Conservation (phyloP, 64 coral and sea anemone genomes). For the Dendronephthya gigantea region DNA sequence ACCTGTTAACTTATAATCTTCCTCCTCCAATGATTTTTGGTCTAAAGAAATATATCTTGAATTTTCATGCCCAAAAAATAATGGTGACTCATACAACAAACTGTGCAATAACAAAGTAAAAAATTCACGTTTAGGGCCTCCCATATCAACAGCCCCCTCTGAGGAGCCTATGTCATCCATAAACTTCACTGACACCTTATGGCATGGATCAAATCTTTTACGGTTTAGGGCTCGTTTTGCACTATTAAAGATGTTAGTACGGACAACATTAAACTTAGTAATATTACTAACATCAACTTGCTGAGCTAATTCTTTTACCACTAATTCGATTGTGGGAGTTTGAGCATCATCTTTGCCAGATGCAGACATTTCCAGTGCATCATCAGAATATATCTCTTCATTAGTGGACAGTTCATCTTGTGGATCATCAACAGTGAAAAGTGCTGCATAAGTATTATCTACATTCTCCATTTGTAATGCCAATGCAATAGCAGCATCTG, state of each 20-base stretch:
- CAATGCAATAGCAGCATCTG: slow-evolving; percentile 5
- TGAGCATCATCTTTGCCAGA: neutral
- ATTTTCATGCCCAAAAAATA: neutral
- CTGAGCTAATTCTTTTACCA: neutral
- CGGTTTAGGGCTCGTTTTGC: neutral
- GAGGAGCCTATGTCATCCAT: neutral
- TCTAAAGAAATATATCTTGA: neutral
- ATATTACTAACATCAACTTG: slow-evolving; percentile 14
- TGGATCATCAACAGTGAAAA: neutral
- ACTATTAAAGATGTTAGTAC: neutral
- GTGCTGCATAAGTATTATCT: neutral
- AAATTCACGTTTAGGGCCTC: slow-evolving; percentile 9
- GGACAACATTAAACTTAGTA: slow-evolving; percentile 22
- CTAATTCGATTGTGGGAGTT: neutral
- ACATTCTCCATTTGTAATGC: neutral
- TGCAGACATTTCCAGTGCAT: neutral
- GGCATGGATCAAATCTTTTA: too few species aligned
- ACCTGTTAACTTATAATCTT: neutral
- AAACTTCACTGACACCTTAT: slow-evolving; percentile 10
- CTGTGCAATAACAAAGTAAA: neutral
- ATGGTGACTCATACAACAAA: neutral
- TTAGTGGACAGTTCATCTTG: neutral
- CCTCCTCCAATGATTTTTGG: neutral
- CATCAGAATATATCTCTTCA: neutral
- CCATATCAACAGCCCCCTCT: neutral